Percentiles rank a stretch among this genome's conserved stretches.
phyloP scores from a whole-genome alignment of 2,113 vertebrate genomes.

The Globicephala melas region DNA sequence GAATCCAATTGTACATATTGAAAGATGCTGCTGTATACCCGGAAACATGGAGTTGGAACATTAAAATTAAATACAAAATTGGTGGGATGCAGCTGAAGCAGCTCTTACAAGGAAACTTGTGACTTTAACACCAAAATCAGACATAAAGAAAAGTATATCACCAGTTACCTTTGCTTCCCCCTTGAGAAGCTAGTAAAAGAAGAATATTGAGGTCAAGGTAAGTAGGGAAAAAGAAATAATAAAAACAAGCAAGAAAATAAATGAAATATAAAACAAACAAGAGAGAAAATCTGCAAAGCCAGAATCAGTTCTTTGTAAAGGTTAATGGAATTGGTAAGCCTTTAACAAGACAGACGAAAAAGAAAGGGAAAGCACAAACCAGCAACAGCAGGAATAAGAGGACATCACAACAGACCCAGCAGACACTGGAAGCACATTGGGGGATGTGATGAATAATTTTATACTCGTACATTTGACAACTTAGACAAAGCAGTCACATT shows the following conservation, averaged over 20 bases:
- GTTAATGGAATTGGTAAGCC: neutral
- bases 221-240: neutral
- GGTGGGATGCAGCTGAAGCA: neutral
- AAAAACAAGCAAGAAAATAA: neutral
- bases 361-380: neutral
- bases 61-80: neutral
- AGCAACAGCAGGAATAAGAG: neutral
- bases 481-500: neutral
- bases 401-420: neutral
- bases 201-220: neutral
- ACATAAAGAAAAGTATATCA: neutral
- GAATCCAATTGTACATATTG: neutral
- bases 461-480: too few relatives aligned
- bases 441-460: rapidly evolving
- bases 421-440: neutral
- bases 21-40: too few relatives aligned
- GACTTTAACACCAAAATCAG: neutral
- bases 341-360: neutral
- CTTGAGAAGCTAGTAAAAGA: neutral
- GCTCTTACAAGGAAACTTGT: neutral
- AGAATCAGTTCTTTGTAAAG: neutral
- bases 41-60: neutral
- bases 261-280: neutral
- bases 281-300: neutral
- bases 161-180: neutral